Percentiles rank a stretch among this genome's conserved stretches.
These are phyloP conservation scores for Bibio marci DNA, from an alignment of 2,888 invertebrate genomes.

Conservation along the genomic window DNA sequence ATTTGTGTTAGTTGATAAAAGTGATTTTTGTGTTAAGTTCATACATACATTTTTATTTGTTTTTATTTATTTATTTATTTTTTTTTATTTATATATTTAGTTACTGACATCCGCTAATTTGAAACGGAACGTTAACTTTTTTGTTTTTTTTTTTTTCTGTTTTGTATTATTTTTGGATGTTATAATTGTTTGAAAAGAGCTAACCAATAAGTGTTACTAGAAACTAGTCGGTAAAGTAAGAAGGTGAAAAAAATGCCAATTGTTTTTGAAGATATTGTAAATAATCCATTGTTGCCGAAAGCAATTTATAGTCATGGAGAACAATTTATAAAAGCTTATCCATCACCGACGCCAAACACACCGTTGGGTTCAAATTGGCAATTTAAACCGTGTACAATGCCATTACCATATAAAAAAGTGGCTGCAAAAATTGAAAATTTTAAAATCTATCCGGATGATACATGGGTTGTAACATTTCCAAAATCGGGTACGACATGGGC, in stretches of 20 bases:
- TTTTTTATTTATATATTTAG: too few species aligned
- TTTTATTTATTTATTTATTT: too few species aligned
- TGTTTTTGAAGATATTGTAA: neutral
- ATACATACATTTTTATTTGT: too few species aligned
- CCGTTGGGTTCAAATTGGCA: neutral
- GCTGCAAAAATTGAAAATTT: neutral
- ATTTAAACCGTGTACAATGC: neutral
- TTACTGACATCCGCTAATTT: too few species aligned
- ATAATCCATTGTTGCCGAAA: neutral
- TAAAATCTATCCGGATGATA: neutral
- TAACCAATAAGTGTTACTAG: too few species aligned
- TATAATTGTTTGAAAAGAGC: too few species aligned
- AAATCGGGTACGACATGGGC: constrained; percentile 8
- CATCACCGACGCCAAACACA: neutral
- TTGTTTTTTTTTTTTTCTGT: too few species aligned
- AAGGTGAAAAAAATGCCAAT: constrained; percentile 1
- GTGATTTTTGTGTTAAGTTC: too few species aligned
- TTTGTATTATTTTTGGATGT: too few species aligned
- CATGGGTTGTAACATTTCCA: neutral
- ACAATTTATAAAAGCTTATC: neutral
- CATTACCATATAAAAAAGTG: neutral
- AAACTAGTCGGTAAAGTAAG: too few species aligned
- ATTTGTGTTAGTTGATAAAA: too few species aligned
- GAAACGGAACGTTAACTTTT: too few species aligned
- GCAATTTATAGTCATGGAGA: neutral